Evolutionary conservation across 1,140 invertebrate species (phyloP).

Genomic region (Aphidius ervi): DNA sequence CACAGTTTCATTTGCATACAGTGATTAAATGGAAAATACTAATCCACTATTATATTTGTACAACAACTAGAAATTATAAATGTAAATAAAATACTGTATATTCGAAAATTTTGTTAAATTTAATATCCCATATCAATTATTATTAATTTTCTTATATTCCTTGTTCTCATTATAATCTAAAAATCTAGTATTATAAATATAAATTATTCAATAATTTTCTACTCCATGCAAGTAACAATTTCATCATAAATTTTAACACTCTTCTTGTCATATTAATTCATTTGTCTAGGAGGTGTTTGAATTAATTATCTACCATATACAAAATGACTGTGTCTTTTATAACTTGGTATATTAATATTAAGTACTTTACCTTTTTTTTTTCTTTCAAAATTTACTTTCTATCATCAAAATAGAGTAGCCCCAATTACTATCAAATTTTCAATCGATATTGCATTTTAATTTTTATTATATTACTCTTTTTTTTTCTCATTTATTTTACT

Average conservation of each 20-base stretch:
- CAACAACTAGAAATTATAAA: slow-evolving; percentile 15
- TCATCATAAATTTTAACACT: slow-evolving; percentile 9
- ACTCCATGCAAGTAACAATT: slow-evolving; percentile 14
- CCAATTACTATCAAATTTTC: too few species aligned
- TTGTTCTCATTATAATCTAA: background rate
- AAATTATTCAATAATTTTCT: slow-evolving; percentile 15
- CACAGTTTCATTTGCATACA: too few species aligned
- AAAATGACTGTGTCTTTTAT: background rate
- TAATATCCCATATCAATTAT: background rate
- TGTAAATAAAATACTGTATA: slow-evolving; percentile 23
- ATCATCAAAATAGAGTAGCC: too few species aligned
- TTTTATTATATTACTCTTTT: too few species aligned
- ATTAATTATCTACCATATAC: slow-evolving; percentile 21
- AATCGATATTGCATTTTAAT: too few species aligned
- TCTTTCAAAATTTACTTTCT: too few species aligned
- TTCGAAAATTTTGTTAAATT: background rate
- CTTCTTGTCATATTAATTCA: background rate
- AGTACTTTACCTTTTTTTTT: too few species aligned
- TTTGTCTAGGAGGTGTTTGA: slow-evolving; percentile 15
- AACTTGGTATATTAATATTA: too few species aligned
- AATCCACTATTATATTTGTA: slow-evolving; percentile 27
- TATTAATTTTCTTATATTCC: background rate
- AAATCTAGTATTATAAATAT: background rate
- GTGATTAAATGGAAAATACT: slow-evolving; percentile 15
- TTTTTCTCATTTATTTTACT: too few species aligned